phyloP scores from a whole-genome alignment of 1,140 invertebrate genomes.

The Heliconius nattereri region DNA sequence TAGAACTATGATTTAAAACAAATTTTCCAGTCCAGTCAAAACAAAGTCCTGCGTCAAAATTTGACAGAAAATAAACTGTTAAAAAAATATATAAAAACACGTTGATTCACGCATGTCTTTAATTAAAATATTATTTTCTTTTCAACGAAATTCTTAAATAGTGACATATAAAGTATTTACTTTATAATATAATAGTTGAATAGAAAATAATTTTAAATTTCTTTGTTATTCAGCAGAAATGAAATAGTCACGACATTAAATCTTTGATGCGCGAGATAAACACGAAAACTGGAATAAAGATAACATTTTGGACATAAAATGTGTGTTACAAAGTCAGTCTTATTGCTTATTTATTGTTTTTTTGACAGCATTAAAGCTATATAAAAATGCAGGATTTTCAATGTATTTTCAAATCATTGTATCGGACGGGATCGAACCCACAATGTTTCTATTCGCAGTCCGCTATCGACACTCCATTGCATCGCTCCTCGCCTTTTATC shows the following conservation, averaged over 20 bases:
- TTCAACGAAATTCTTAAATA: not conserved
- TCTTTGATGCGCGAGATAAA: not conserved
- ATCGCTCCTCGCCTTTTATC: too few relatives aligned
- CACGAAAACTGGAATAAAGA: conserved; percentile 3
- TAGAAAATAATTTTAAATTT: not conserved
- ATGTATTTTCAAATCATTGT: not conserved
- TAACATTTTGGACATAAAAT: not conserved
- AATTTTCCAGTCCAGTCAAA: too few relatives aligned
- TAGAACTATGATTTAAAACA: too few relatives aligned
- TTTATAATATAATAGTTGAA: not conserved
- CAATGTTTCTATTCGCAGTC: too few relatives aligned
- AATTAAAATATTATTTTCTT: not conserved
- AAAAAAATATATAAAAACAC: too few relatives aligned
- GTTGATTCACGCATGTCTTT: too few relatives aligned
- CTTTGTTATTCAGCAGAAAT: not conserved
- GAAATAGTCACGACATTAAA: not conserved
- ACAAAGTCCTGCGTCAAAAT: too few relatives aligned
- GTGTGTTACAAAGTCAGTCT: not conserved
- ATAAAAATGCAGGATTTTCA: not conserved
- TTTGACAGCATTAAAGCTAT: not conserved
- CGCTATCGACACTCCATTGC: too few relatives aligned
- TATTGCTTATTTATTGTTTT: not conserved
- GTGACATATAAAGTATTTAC: not conserved
- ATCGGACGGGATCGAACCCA: too few relatives aligned
- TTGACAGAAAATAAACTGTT: too few relatives aligned